Evolutionary conservation across 1,140 invertebrate genomes (phyloP).

Genomic region (Drosophila carrolli): DNA sequence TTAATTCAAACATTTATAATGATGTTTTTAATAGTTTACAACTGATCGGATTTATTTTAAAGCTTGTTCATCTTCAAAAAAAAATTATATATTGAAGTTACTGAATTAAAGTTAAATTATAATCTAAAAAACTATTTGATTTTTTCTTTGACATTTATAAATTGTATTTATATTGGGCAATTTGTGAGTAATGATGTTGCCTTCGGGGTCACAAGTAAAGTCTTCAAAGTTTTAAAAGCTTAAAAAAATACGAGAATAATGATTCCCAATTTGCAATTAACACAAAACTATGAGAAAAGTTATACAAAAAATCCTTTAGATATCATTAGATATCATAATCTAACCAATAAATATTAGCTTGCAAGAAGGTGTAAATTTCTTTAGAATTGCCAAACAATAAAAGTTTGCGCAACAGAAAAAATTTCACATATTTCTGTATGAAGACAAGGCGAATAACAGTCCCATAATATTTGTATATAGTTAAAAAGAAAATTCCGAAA

Average conservation of each 20-base stretch:
- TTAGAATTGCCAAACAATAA: not conserved
- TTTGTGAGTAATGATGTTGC: too few relatives aligned
- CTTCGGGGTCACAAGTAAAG: not conserved
- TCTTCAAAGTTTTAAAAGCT: not conserved
- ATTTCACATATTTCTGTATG: not conserved
- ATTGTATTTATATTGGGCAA: too few relatives aligned
- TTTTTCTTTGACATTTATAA: too few relatives aligned
- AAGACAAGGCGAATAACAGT: not conserved
- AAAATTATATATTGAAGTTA: too few relatives aligned
- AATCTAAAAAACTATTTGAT: too few relatives aligned
- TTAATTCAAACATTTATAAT: too few relatives aligned
- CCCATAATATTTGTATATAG: constrained; percentile 6
- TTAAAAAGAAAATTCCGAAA: constrained; percentile 54
- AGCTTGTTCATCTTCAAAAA: too few relatives aligned
- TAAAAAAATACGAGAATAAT: too few relatives aligned
- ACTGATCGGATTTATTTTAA: too few relatives aligned
- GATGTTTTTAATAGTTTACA: too few relatives aligned
- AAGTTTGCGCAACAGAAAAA: constrained; percentile 1
- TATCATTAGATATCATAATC: not conserved
- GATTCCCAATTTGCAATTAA: not conserved
- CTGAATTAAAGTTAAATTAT: too few relatives aligned
- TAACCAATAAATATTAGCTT: not conserved
- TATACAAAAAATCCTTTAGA: not conserved
- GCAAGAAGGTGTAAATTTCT: constrained; percentile 2
- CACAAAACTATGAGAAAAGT: not conserved